phyloP scores from a whole-genome alignment of 2,888 invertebrate species.

The Athripsodes cinereus region DNA sequence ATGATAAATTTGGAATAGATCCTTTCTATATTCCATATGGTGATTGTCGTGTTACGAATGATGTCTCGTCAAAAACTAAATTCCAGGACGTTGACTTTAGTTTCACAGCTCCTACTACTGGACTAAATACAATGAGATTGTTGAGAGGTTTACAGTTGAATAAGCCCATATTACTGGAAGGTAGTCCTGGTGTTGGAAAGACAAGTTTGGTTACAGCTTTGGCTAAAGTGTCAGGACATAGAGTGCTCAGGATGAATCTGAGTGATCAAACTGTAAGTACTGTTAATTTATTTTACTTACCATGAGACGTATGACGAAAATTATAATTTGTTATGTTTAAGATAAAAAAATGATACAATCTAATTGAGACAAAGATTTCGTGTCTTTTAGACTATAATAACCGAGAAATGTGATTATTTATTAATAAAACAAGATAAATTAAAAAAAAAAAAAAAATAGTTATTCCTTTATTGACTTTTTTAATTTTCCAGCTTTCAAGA shows the following conservation, averaged over 20 bases:
- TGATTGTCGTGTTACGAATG: slow-evolving; percentile 28
- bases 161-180: slow-evolving; percentile 92
- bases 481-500: too few species aligned
- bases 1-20: slow-evolving; percentile 60
- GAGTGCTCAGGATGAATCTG: slow-evolving; percentile 88
- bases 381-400: too few species aligned
- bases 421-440: too few species aligned
- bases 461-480: too few species aligned
- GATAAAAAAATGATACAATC: too few species aligned
- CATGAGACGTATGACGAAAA: slow-evolving; percentile 3
- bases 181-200: slow-evolving; percentile 97
- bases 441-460: too few species aligned
- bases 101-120: slow-evolving; percentile 73
- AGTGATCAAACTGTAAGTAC: slow-evolving; percentile 91
- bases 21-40: slow-evolving; percentile 71
- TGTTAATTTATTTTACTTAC: not conserved
- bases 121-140: slow-evolving; percentile 75
- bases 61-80: not conserved
- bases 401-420: too few species aligned
- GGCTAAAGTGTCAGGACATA: slow-evolving; percentile 76
- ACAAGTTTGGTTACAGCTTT: slow-evolving; percentile 90
- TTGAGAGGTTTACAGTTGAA: slow-evolving; percentile 84
- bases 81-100: slow-evolving; percentile 47
- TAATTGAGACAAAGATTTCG: too few species aligned
- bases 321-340: slow-evolving; percentile 9